phyloP scores from a whole-genome alignment of 2,888 invertebrate species.

The Lithodes maja region DNA sequence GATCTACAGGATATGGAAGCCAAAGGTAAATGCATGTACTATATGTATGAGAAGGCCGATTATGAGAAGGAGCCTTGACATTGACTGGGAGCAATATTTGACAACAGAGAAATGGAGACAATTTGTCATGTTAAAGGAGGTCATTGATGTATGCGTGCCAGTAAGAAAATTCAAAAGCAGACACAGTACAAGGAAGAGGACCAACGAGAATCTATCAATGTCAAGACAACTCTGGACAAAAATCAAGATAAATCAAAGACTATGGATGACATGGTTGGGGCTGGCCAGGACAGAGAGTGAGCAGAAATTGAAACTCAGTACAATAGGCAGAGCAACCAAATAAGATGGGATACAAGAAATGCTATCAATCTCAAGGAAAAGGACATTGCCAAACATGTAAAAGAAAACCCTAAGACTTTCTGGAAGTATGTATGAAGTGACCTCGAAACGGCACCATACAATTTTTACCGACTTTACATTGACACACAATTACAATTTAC shows the following conservation, averaged over 20 bases:
- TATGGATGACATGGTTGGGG: not conserved
- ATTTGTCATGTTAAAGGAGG: not conserved
- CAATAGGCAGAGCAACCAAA: not conserved
- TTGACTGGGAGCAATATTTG: constrained; percentile 16
- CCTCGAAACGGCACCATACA: no score
- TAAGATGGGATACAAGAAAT: not conserved
- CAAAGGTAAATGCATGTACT: not conserved
- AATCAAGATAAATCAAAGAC: constrained; percentile 26
- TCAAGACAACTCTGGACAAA: constrained; percentile 22
- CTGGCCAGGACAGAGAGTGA: not conserved
- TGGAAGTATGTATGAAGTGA: not conserved
- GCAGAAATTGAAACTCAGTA: not conserved
- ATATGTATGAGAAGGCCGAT: constrained; percentile 13
- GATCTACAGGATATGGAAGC: not conserved
- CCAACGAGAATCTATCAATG: constrained; percentile 36
- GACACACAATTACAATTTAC: no score
- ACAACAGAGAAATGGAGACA: not conserved
- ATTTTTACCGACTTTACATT: no score
- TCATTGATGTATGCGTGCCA: not conserved
- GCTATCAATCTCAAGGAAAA: no score
- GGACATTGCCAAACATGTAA: no score
- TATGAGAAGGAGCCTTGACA: constrained; percentile 1
- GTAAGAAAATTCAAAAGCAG: not conserved
- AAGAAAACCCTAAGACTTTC: not conserved
- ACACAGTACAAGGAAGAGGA: not conserved